Percentiles rank a stretch among this genome's conserved stretches.
Evolutionary conservation across 2,888 invertebrate genomes (phyloP).

Genomic region (Dolichomitus sp.): DNA sequence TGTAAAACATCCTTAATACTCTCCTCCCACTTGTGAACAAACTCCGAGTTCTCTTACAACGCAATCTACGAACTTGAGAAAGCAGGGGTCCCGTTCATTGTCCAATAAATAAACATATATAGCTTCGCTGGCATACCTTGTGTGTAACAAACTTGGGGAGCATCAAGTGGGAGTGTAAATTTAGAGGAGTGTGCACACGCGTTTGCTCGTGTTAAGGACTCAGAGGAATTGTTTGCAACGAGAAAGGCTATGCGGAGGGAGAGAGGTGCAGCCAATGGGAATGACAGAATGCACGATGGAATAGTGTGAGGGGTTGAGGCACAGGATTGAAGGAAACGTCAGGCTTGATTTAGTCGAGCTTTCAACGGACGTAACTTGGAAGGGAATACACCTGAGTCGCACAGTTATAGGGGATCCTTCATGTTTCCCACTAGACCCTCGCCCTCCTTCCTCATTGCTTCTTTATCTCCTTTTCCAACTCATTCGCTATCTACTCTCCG

Average conservation of each 20-base stretch:
- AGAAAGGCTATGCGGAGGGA: not conserved
- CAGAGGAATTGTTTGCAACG: conserved; percentile 7
- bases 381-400: conserved; percentile 38
- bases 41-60: not conserved
- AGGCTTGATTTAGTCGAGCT: conserved; percentile 41
- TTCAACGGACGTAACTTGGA: conserved; percentile 27
- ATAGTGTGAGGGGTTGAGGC: conserved; percentile 14
- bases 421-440: conserved; percentile 24
- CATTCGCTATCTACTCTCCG: conserved; percentile 29
- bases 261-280: conserved; percentile 13
- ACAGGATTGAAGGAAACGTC: conserved; percentile 32
- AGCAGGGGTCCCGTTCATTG: conserved; percentile 19
- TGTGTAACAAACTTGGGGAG: conserved; percentile 40
- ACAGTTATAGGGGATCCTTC: conserved; percentile 20
- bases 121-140: conserved; percentile 3
- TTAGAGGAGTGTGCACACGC: conserved; percentile 40
- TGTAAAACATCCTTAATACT: too few relatives aligned
- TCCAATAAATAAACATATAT: conserved; percentile 3
- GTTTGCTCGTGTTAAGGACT: conserved; percentile 23
- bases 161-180: conserved; percentile 56
- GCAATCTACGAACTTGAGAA: conserved; percentile 52
- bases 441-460: conserved; percentile 4
- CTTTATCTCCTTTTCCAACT: conserved; percentile 30
- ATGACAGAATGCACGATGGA: conserved; percentile 24
- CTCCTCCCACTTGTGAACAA: too few relatives aligned